Base-by-base conservation (phyloP, 2,113 vertebrate genomes). In the Potamarius usumacintae region DNA sequence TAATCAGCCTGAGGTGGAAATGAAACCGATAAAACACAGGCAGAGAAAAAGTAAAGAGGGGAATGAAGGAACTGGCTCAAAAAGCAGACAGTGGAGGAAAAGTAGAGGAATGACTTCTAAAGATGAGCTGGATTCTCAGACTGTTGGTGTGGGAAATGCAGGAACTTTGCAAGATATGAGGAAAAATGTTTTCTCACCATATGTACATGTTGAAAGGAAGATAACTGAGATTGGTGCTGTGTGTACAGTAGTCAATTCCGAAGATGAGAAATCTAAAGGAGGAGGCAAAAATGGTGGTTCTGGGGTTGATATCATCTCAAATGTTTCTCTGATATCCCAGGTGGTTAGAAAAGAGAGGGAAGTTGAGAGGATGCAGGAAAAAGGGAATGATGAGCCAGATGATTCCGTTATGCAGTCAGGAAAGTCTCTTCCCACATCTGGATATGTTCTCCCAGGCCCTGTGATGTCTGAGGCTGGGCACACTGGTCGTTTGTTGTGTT, bases 171-270 rank as follows among this genome's bases (percentile, higher is more conserved):
- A 67, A 18, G 94, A 95, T 82, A 92, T 86, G 30, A 93, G 93
- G 80, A 95, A 94, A 72, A 93, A 93, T 58, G 77, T 91, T 48
- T 99, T 99, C 92, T 95, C 97, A 88, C 98, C 98, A n/a, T 99
- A 99, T 53, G 97, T 99, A 86, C 98, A 98, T 0, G 97, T 99
- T 83, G 97, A 99, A 84, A 98, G 97, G 89, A 99, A 99, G 92
- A 94, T 97, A 84, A 96, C 97, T 82, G 96, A 98, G 84, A 95
- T 96, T 0, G 97, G 97, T 86, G 97, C 97, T 14, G 96, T 99
- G 83, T 99, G 98, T 92, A 97, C 97, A 87, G 98, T 99, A 89
- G 96, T 99, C 86, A 99, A 99, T 5, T 97, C 96, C 0, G 97
- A 99, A 86, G 97, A 99, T 87, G 98, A 99, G 83, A 95, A 94